A percentile compares a stretch with the other conserved stretches of the same genome.
phyloP scores from a whole-genome alignment of 2,797 vertebrate genomes.

The Falco biarmicus region DNA sequence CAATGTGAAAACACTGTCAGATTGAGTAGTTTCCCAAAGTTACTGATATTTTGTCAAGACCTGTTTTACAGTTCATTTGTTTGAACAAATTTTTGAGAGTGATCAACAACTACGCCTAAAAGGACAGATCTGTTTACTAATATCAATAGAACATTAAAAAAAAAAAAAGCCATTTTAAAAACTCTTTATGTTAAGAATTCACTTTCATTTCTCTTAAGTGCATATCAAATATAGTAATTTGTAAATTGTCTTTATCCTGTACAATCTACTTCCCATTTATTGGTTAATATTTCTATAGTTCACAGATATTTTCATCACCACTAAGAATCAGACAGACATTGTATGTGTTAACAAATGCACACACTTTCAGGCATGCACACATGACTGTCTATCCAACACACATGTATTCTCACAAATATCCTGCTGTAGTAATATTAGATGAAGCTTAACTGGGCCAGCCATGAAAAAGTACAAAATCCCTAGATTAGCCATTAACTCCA shows the following conservation, averaged over 20 bases:
- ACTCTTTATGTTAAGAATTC: background rate
- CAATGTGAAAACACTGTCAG: background rate
- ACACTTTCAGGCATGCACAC: background rate
- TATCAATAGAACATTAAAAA: background rate
- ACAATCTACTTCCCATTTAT: background rate
- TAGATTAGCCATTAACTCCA: slow-evolving; percentile 60
- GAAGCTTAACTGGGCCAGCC: background rate
- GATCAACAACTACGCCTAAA: background rate
- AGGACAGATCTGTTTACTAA: background rate
- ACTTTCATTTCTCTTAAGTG: background rate
- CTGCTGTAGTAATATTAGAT: background rate
- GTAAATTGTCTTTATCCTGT: background rate
- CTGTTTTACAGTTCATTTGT: background rate
- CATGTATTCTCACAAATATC: background rate
- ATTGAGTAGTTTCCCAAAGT: background rate
- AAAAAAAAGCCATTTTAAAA: background rate
- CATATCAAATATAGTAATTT: background rate
- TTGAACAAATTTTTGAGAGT: slow-evolving; percentile 7
- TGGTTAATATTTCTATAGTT: background rate
- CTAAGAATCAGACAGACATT: background rate
- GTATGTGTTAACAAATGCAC: background rate
- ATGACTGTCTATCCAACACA: fast-evolving
- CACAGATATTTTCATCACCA: background rate
- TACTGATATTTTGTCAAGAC: background rate
- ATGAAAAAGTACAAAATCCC: slow-evolving; percentile 17